Evolutionary conservation across 1,140 invertebrate genomes (phyloP).

Genomic region (Eciton burchellii): DNA sequence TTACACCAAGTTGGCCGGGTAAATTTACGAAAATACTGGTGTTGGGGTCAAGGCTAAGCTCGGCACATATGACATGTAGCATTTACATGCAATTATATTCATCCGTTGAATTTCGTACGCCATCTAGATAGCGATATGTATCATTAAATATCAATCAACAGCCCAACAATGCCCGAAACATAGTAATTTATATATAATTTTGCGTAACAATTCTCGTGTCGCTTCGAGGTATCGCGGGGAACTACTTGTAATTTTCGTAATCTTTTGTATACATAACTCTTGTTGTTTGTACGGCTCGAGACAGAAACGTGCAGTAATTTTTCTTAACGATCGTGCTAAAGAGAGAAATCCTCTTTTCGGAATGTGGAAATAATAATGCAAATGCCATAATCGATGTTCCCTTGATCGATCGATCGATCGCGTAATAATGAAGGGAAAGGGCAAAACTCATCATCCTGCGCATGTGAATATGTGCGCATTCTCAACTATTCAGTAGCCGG

Average conservation of each 20-base stretch:
- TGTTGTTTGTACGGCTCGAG: no score
- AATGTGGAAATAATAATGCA: no score
- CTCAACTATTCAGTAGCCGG: not conserved
- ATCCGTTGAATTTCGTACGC: not conserved
- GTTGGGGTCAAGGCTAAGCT: conserved; percentile 42
- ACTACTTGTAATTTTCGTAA: no score
- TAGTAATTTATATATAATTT: no score
- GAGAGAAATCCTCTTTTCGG: not conserved
- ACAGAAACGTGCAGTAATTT: not conserved
- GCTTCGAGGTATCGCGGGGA: no score
- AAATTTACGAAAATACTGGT: conserved; percentile 59
- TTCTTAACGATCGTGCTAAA: not conserved
- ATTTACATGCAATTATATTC: conserved; percentile 26
- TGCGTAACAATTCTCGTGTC: no score
- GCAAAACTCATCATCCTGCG: not conserved
- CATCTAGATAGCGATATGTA: no score
- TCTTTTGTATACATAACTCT: no score
- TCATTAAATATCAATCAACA: conserved; percentile 3
- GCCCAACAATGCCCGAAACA: no score
- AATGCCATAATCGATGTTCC: no score
- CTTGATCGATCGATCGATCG: no score
- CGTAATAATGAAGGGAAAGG: not conserved
- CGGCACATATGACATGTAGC: not conserved
- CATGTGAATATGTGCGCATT: not conserved
- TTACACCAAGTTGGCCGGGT: conserved; percentile 51